A percentile compares a stretch with the other conserved stretches of the same genome.
Conservation (phyloP, 2,113 vertebrate species). For the Calyptommatus sinebrachiatus region DNA sequence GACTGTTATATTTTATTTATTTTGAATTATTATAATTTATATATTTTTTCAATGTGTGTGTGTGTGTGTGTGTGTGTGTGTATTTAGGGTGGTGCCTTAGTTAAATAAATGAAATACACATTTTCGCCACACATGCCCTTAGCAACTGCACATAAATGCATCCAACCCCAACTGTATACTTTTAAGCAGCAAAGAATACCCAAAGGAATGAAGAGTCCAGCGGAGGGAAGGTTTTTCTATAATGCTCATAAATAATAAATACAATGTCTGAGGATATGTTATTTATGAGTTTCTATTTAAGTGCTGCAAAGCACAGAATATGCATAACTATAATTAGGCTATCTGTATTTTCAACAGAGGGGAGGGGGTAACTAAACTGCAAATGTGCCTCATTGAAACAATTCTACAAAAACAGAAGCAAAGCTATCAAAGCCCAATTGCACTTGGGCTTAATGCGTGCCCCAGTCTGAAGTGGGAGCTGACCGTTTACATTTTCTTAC, state of each 20-base stretch:
- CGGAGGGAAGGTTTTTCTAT: neutral
- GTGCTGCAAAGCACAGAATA: neutral
- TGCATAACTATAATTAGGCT: conserved; percentile 45
- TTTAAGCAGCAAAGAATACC: neutral
- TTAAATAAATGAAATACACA: neutral
- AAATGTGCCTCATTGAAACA: conserved; percentile 54
- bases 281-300: neutral
- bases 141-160: neutral
- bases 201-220: neutral
- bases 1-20: no score
- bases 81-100: no score
- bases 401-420: conserved; percentile 41
- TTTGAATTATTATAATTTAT: no score
- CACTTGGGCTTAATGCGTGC: no score
- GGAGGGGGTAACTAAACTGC: no score
- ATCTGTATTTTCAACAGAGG: conserved; percentile 62
- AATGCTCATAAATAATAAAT: neutral
- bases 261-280: neutral
- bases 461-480: no score
- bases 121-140: neutral
- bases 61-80: no score
- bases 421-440: neutral
- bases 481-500: no score
- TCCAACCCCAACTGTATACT: neutral
- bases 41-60: no score